Conservation (phyloP, 2,888 invertebrate species). For the Aspidapion aeneum region DNA sequence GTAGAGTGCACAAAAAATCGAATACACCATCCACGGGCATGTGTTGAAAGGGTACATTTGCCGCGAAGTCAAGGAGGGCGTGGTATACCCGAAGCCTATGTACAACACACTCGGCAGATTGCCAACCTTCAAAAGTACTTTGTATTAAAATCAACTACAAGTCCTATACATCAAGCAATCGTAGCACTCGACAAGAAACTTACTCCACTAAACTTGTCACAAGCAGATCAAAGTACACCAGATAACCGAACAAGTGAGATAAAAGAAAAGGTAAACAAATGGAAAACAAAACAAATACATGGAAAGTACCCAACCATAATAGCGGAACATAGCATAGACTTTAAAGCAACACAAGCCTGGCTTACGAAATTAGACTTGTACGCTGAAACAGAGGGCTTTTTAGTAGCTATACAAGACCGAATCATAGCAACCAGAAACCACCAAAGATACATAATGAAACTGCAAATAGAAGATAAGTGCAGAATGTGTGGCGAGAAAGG, state of each 20-base stretch:
- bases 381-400: neutral
- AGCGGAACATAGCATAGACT: neutral
- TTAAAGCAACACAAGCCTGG: neutral
- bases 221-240: neutral
- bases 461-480: neutral
- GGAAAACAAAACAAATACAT: neutral
- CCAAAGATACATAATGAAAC: neutral
- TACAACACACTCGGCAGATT: neutral
- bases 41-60: neutral
- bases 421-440: neutral
- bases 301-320: neutral
- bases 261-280: neutral
- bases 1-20: neutral
- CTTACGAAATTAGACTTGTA: neutral
- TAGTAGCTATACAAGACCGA: neutral
- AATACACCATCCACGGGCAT: neutral
- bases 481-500: neutral
- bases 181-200: neutral
- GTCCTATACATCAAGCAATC: neutral
- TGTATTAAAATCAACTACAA: neutral
- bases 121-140: neutral
- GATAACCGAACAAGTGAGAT: neutral
- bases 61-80: neutral
- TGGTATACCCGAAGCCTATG: neutral
- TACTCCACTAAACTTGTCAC: conserved; percentile 1